Percentiles rank a stretch among this genome's conserved stretches.
Evolutionary conservation across 2,113 vertebrate genomes (phyloP).

Genomic region (Notothenia rossii): DNA sequence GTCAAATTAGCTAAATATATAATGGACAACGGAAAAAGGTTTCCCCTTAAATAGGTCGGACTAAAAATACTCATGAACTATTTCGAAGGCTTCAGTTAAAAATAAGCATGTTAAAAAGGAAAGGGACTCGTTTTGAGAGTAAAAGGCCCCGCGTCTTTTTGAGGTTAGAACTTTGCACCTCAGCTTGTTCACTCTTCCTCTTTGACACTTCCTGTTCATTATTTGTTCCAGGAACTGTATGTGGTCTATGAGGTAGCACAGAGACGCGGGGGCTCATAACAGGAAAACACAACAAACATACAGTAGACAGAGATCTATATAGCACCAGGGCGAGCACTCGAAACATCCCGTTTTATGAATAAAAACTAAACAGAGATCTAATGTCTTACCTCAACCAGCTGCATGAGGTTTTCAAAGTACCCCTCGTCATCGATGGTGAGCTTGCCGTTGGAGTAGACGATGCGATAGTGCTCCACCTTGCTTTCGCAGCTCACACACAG

Average conservation of each 20-base stretch:
- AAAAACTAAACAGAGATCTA: neutral
- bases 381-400: conserved; percentile 93
- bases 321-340: neutral
- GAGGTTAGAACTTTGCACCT: conserved; percentile 58
- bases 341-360: neutral
- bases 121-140: conserved; percentile 16
- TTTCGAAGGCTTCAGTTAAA: neutral
- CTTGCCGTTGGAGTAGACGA: conserved; percentile 94
- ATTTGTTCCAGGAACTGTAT: conserved; percentile 81
- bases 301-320: conserved; percentile 11
- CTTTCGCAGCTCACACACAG: conserved; percentile 96
- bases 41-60: neutral
- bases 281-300: conserved; percentile 16
- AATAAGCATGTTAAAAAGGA: conserved; percentile 12
- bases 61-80: neutral
- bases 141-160: conserved; percentile 10
- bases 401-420: conserved; percentile 98
- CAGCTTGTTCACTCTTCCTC: conserved; percentile 74
- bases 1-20: conserved; percentile 16
- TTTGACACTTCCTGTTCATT: conserved; percentile 83
- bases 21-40: neutral
- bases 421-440: conserved; percentile 95
- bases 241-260: conserved; percentile 44
- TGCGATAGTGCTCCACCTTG: conserved; percentile 98
- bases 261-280: conserved; percentile 12